Evolutionary conservation across 2,113 vertebrate genomes (phyloP).

Genomic region (Kryptolebias marmoratus): DNA sequence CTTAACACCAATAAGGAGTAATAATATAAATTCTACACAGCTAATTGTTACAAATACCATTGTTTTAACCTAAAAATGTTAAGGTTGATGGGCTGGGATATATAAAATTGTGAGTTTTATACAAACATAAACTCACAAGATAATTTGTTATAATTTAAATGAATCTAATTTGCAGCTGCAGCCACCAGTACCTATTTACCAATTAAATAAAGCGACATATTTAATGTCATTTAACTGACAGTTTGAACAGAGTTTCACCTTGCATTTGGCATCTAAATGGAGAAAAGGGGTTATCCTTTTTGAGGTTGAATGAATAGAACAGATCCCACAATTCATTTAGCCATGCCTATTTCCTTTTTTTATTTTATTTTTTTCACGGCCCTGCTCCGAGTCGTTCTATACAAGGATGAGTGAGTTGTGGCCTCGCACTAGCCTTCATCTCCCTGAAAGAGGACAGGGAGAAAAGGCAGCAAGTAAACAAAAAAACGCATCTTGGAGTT

Average conservation of each 20-base stretch:
- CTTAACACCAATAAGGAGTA: neutral
- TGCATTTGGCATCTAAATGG: slow-evolving; percentile 62
- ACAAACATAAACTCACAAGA: too few relatives aligned
- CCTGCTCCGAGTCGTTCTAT: slow-evolving; percentile 57
- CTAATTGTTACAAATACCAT: neutral
- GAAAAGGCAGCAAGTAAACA: slow-evolving; percentile 76
- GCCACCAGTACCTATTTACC: slow-evolving; percentile 30
- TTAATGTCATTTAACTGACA: slow-evolving; percentile 56
- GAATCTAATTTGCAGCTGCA: slow-evolving; percentile 31
- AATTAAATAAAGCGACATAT: slow-evolving; percentile 44
- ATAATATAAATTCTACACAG: neutral
- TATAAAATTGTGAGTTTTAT: too few relatives aligned
- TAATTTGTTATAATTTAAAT: slow-evolving; percentile 8
- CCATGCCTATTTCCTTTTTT: slow-evolving; percentile 56
- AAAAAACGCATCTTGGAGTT: slow-evolving; percentile 67
- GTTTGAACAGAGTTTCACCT: slow-evolving; percentile 58
- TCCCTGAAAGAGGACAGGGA: slow-evolving; percentile 67
- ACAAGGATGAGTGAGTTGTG: slow-evolving; percentile 75
- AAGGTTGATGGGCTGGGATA: neutral
- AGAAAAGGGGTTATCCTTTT: slow-evolving; percentile 64
- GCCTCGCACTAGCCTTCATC: slow-evolving; percentile 72
- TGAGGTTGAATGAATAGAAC: slow-evolving; percentile 67
- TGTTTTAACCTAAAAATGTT: neutral
- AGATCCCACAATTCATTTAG: slow-evolving; percentile 74
- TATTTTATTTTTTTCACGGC: slow-evolving; percentile 50